phyloP scores from a whole-genome alignment of 2,113 vertebrate species.

The Puntigrus tetrazona region DNA sequence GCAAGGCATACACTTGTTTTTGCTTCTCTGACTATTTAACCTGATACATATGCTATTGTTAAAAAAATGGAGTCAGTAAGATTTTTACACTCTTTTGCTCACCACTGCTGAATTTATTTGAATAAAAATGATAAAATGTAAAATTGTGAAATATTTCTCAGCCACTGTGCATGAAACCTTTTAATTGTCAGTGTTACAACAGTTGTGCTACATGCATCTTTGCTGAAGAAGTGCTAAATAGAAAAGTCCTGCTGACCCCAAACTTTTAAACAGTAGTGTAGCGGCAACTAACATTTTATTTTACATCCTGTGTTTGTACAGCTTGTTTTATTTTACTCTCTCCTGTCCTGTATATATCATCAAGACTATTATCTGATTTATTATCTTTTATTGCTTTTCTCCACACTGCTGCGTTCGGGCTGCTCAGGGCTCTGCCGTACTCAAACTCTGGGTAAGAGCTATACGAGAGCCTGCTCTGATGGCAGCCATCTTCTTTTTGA shows the following conservation, averaged over 20 bases:
- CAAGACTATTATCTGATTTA: background rate
- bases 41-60: background rate
- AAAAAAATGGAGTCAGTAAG: background rate
- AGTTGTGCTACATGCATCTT: background rate
- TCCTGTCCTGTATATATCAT: background rate
- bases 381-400: slow-evolving; percentile 46
- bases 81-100: background rate
- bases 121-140: background rate
- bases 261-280: background rate
- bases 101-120: background rate
- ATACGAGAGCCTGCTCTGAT: background rate
- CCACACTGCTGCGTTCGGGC: slow-evolving; percentile 28
- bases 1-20: background rate
- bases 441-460: slow-evolving; percentile 55
- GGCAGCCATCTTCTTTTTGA: background rate
- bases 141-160: background rate
- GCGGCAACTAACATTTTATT: background rate
- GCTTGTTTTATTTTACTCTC: background rate
- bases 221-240: background rate
- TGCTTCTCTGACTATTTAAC: background rate
- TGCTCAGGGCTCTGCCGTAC: slow-evolving; percentile 57
- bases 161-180: too few species aligned
- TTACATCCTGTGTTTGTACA: background rate
- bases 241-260: background rate
- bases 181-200: background rate